A percentile compares a stretch with the other conserved stretches of the same genome.
Evolutionary conservation across 2,888 invertebrate species (phyloP).

Genomic region (Myopa testacea): DNA sequence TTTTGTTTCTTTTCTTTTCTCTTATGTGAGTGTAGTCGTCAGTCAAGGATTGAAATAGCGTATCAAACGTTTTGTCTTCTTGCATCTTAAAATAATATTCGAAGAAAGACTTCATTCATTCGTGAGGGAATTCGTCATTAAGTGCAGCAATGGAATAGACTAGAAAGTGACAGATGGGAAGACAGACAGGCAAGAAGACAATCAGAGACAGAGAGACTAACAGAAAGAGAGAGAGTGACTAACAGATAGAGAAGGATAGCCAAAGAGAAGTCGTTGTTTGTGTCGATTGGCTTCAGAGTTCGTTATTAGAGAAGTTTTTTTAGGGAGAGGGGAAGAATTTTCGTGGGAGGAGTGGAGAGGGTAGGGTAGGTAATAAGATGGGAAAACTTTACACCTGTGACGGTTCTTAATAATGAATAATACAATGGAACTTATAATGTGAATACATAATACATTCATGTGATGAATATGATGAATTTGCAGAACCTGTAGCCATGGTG

Average conservation of each 20-base stretch:
- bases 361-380: not conserved
- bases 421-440: not conserved
- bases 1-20: not conserved
- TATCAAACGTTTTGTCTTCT: slow-evolving; percentile 5
- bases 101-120: not conserved
- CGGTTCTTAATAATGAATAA: slow-evolving; percentile 1
- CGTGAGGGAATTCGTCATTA: slow-evolving; percentile 5
- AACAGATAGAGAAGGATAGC: no score
- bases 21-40: not conserved
- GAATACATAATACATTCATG: not conserved
- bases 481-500: no score
- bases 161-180: no score
- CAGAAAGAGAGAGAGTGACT: no score
- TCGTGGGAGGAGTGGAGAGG: not conserved
- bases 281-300: not conserved
- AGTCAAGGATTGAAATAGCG: not conserved
- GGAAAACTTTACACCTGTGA: not conserved
- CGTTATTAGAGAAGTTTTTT: not conserved
- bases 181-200: not conserved
- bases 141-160: not conserved
- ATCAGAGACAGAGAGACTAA: no score
- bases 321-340: not conserved
- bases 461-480: no score
- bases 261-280: not conserved
- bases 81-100: not conserved